Evolutionary conservation across 2,888 invertebrate species (phyloP).

Genomic region (Oegoconia quadripuncta): DNA sequence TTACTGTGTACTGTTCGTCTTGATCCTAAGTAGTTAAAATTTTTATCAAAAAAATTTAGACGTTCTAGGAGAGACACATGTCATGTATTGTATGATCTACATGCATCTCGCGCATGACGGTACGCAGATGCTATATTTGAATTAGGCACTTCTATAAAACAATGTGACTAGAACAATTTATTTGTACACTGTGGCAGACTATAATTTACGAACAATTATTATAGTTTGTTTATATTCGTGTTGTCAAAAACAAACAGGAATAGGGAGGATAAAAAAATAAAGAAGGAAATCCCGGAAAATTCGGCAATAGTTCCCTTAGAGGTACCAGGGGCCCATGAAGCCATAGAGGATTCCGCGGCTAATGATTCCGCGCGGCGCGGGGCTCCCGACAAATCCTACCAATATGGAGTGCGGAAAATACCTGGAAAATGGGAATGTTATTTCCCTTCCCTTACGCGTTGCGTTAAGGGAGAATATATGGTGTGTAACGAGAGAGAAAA

Average conservation of each 20-base stretch:
- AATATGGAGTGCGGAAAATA: slow-evolving; percentile 73
- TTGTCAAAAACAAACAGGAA: background rate
- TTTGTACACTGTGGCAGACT: too few relatives aligned
- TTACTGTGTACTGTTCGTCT: too few relatives aligned
- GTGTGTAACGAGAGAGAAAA: slow-evolving; percentile 35
- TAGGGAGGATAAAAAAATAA: slow-evolving; percentile 33
- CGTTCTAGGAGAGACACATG: too few relatives aligned
- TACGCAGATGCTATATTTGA: too few relatives aligned
- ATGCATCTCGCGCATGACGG: too few relatives aligned
- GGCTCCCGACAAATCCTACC: slow-evolving; percentile 66
- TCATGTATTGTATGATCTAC: too few relatives aligned
- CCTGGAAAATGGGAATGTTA: slow-evolving; percentile 70
- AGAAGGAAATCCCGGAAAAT: slow-evolving; percentile 59
- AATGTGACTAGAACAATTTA: too few relatives aligned
- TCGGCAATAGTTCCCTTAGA: slow-evolving; percentile 58
- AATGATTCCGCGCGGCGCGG: slow-evolving; percentile 58
- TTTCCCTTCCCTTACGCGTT: slow-evolving; percentile 33
- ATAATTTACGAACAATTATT: background rate
- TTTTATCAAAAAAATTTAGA: too few relatives aligned
- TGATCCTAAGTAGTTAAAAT: too few relatives aligned
- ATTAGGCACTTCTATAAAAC: too few relatives aligned
- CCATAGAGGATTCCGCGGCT: slow-evolving; percentile 60
- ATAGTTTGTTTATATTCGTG: background rate
- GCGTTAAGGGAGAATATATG: slow-evolving; percentile 32
- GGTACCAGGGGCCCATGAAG: slow-evolving; percentile 49